A percentile compares a stretch with the other conserved stretches of the same genome.
phyloP scores from a whole-genome alignment of 2,113 vertebrate genomes.

The Perca fluviatilis region DNA sequence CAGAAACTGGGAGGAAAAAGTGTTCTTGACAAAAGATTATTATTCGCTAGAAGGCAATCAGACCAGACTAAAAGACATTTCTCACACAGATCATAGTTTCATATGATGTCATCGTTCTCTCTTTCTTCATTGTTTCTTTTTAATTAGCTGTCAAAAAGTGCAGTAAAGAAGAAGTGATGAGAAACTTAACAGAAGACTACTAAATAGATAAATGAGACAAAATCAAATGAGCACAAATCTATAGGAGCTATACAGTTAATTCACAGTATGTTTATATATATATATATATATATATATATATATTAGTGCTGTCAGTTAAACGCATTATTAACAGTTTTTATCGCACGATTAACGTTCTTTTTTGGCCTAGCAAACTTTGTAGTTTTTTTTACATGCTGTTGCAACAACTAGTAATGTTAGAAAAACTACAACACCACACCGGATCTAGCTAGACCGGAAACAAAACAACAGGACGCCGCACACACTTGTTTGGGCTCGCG shows the following conservation, averaged over 20 bases:
- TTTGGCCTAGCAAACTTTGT: no score
- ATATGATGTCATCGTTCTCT: neutral
- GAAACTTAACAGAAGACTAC: neutral
- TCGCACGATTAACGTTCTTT: no score
- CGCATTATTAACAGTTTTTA: no score
- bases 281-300: no score
- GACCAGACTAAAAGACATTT: neutral
- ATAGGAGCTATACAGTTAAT: neutral
- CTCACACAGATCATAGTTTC: neutral
- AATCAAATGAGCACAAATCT: neutral
- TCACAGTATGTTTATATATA: no score
- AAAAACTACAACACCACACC: no score
- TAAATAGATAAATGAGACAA: neutral
- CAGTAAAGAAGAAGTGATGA: neutral
- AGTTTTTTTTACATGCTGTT: no score
- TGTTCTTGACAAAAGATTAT: neutral
- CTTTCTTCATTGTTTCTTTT: neutral
- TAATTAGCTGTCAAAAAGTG: slow-evolving; percentile 7
- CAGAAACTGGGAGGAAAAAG: slow-evolving; percentile 25
- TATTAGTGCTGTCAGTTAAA: no score
- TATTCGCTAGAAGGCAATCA: neutral
- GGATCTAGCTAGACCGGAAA: no score
- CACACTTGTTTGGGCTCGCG: no score
- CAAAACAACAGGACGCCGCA: no score
- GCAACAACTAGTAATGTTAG: no score